Evolutionary conservation across 2,797 vertebrate genomes (phyloP).

Genomic region (Linurgus olivaceus): DNA sequence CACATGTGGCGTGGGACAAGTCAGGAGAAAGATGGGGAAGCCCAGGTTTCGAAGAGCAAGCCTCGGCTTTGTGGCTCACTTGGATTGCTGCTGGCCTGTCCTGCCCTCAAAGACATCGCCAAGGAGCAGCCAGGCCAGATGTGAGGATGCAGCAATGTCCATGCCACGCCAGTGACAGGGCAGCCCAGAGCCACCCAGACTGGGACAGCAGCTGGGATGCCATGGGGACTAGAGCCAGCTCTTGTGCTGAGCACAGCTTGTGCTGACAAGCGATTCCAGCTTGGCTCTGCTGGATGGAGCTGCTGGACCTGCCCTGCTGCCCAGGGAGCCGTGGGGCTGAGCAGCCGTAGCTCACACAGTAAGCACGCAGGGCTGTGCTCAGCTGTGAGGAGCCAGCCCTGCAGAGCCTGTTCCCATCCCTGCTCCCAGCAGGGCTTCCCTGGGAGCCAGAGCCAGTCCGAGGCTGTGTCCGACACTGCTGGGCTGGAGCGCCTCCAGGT

Average conservation of each 20-base stretch:
- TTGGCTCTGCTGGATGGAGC: not conserved
- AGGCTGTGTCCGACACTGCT: not conserved
- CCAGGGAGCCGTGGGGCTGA: not conserved
- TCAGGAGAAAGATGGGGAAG: not conserved
- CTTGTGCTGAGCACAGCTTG: not conserved
- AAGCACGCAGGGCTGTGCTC: not conserved
- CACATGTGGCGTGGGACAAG: rapidly evolving
- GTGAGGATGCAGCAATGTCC: not conserved
- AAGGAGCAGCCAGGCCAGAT: not conserved
- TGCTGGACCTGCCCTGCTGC: not conserved
- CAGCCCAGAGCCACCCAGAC: too few species aligned
- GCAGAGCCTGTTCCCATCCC: not conserved
- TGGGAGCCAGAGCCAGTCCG: not conserved
- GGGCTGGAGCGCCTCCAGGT: not conserved
- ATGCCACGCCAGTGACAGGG: not conserved
- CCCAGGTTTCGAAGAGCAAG: not conserved
- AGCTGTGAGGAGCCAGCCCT: not conserved
- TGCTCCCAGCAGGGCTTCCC: not conserved
- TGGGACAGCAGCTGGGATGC: not conserved
- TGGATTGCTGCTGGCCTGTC: not conserved
- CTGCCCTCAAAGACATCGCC: not conserved
- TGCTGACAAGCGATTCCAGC: rapidly evolving
- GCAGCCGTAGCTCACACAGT: not conserved
- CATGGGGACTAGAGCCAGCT: not conserved
- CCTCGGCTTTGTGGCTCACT: not conserved